Evolutionary conservation across 2,888 invertebrate species (phyloP), one percentile per base, ranked within the genome.

Genomic region (Cheilosia urbana): DNA sequence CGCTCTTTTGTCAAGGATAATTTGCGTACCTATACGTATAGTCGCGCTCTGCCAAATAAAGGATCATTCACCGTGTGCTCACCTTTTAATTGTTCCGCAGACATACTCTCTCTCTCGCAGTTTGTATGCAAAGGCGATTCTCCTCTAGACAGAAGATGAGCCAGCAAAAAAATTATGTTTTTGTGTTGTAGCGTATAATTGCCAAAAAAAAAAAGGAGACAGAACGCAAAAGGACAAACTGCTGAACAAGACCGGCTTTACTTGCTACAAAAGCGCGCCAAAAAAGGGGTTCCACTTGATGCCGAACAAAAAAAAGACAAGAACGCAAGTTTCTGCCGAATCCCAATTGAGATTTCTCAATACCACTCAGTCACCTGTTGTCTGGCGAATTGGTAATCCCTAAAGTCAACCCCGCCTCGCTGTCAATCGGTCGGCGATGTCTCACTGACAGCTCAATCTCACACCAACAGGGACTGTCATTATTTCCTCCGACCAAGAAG

Each of bases 251-350:
- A 81, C 81, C 81, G 81, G 81, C 81, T 81, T 76, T 81, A 76
- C 72, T 77, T 71, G 82, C 77, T 78, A 77, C 21, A 72, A 77
- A 77, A 72, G 82, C 82, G 82, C 82, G 82, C 82, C 82, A 82
- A 80, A 66, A 71, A 82, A 71, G 62, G 77, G 82, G 68, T 69
- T 51, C 42, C 72, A 51, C 72, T 63, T 55, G 40, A 37, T 37
- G 37, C 13, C 1, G 17, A 47, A 66, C n/a, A 69, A 45, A 30
- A 40, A 47, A 45, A 30, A 40, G 34, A 53, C n/a, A 57, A 34
- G 17, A 34, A 19, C 62, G 15, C 42, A 27, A 62, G 62, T 73
- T 62, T 72, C 53, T 34, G 15, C 13, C 40, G 21, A 55, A 42
- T 17, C 45, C 15, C 69, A 21, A 13, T 21, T 15, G 30, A 47